A percentile compares a stretch with the other conserved stretches of the same genome.
phyloP scores from a whole-genome alignment of 2,797 vertebrate genomes.

The Hybognathus amarus region DNA sequence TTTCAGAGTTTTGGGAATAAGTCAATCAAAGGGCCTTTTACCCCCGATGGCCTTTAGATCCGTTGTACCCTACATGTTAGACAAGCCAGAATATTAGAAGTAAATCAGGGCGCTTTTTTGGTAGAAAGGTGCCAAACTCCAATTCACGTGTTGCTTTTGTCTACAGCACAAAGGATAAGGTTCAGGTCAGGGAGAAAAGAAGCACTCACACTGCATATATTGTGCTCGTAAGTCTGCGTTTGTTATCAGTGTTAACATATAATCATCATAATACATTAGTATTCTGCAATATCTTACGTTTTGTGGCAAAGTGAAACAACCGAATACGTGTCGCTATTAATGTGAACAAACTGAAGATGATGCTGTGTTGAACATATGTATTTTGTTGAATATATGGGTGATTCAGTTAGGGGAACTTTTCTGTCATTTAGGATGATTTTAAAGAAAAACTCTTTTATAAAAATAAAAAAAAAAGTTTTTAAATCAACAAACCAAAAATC shows the following conservation, averaged over 20 bases:
- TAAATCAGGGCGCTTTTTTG: constrained; percentile 17
- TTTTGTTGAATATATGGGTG: constrained; percentile 51
- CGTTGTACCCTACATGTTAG: constrained; percentile 23
- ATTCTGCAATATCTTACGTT: constrained; percentile 55
- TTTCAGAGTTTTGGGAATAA: not conserved
- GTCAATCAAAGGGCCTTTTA: constrained; percentile 19
- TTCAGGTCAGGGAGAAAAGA: constrained; percentile 45
- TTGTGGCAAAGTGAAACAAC: constrained; percentile 48
- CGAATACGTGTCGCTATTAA: constrained; percentile 50
- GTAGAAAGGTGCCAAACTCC: constrained; percentile 38
- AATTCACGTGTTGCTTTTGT: constrained; percentile 43
- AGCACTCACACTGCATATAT: constrained; percentile 33
- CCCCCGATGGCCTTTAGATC: constrained; percentile 12
- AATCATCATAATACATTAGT: constrained; percentile 55
- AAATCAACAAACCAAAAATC: not conserved
- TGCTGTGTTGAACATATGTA: constrained; percentile 59
- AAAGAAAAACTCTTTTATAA: not conserved
- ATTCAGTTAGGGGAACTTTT: constrained; percentile 14
- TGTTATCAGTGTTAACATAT: constrained; percentile 61
- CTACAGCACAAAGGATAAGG: constrained; percentile 37
- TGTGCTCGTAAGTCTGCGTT: constrained; percentile 58
- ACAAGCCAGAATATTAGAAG: constrained; percentile 27
- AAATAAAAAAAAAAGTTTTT: not conserved
- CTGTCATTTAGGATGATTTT: not conserved
- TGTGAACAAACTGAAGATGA: constrained; percentile 54